phyloP scores from a whole-genome alignment of 2,888 invertebrate species.

The Euclidia mi region DNA sequence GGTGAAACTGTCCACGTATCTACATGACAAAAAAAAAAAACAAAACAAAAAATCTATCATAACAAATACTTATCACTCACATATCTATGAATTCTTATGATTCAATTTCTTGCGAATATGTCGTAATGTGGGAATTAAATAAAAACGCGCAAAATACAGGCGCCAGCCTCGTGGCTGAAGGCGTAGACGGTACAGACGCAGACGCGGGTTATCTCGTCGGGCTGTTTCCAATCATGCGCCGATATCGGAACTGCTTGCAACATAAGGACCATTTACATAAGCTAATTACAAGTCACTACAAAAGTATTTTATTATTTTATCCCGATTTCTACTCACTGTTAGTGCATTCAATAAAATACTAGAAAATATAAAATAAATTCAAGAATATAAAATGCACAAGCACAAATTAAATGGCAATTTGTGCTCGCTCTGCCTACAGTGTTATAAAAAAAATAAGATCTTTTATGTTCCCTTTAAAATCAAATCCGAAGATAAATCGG shows the following conservation, averaged over 20 bases:
- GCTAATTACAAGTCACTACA: conserved; percentile 19
- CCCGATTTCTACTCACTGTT: no score
- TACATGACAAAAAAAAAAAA: background rate
- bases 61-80: background rate
- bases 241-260: conserved; percentile 33
- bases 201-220: conserved; percentile 58
- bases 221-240: conserved; percentile 55
- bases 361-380: no score
- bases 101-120: conserved; percentile 7
- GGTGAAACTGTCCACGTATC: no score
- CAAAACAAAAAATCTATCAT: conserved; percentile 1
- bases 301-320: no score
- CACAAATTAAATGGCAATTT: no score
- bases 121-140: conserved; percentile 30
- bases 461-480: no score
- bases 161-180: conserved; percentile 32
- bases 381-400: no score
- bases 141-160: conserved; percentile 37
- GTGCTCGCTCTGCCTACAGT: no score
- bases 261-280: conserved; percentile 32
- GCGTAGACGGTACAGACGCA: conserved; percentile 26
- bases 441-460: no score
- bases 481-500: no score
- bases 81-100: conserved; percentile 14
- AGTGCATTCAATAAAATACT: no score